A percentile compares a stretch with the other conserved stretches of the same genome.
These are phyloP conservation scores for Hermatobates lingyangjiaoensis DNA, from an alignment of 1,140 invertebrate genomes.

Conservation along the genomic window DNA sequence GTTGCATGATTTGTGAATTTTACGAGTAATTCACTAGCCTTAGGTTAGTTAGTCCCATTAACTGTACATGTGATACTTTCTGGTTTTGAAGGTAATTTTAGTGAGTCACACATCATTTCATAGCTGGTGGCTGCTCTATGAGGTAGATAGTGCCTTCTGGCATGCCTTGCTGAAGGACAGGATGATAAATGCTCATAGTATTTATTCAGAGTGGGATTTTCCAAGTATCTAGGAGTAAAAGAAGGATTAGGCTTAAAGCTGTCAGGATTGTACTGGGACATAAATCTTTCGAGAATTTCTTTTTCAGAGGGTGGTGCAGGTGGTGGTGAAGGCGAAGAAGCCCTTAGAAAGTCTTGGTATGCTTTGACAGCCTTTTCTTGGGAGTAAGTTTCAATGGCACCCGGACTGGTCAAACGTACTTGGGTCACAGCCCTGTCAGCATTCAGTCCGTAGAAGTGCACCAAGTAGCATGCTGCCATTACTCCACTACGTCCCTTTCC, in stretches of 20 bases:
- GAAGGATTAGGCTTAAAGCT: not conserved
- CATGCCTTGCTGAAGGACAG: not conserved
- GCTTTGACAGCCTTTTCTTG: slow-evolving; percentile 26
- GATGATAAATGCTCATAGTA: not conserved
- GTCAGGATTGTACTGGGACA: not conserved
- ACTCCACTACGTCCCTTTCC: slow-evolving; percentile 46
- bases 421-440: slow-evolving; percentile 40
- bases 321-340: not conserved
- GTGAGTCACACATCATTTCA: too few relatives aligned
- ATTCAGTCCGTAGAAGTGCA: slow-evolving; percentile 34
- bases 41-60: too few relatives aligned
- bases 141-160: not conserved
- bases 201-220: not conserved
- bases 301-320: not conserved
- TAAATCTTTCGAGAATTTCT: not conserved
- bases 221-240: not conserved
- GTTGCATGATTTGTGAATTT: too few relatives aligned
- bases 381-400: slow-evolving; percentile 43
- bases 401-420: slow-evolving; percentile 35
- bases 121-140: not conserved
- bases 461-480: slow-evolving; percentile 47
- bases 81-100: too few relatives aligned
- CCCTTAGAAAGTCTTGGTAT: slow-evolving; percentile 12
- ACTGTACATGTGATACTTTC: too few relatives aligned
- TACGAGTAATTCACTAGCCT: too few relatives aligned